Evolutionary conservation across 1,140 invertebrate genomes (phyloP), one percentile per base, ranked within the genome.

Genomic region (Drosophila neocordata): DNA sequence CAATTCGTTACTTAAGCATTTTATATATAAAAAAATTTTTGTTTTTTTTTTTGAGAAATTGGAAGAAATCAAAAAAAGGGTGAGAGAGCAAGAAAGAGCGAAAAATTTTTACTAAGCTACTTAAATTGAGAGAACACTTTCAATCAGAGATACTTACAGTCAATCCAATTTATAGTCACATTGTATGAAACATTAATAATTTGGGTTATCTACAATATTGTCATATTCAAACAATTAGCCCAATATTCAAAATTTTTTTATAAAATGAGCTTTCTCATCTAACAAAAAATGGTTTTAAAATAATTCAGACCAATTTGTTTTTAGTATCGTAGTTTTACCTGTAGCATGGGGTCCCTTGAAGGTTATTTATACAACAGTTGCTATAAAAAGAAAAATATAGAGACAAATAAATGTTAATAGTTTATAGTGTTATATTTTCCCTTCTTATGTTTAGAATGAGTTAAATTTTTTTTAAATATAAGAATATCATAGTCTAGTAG

Each of bases 1-100:
- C 24, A 13, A 48, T 44, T 44, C 41, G 41, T 44, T 44, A 44
- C 41, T 44, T 44, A 44, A 55, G 24, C 31, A 34, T 38, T 41
- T 59, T 34, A 34, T n/a, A 24, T 38, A 59, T 13, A 20, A 12
- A 24, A 22, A 37, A 34, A n/a, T 13, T n/a, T 35, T 12, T 38
- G 5, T 6, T 3, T 31, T 31, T 3, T 31, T 31, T 31, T 31
- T 5, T 31, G 22, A 35, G 53, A 56, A 34, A 13, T 24, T 24
- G 22, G 27, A n/a, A 13, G 3, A 51, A 20, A 1, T 2, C 22
- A 24, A 2, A 24, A 24, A 53, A n/a, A 20, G 6, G 4, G 27
- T 11, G 18, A 37, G 18, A 37, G 48, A n/a, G 41, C 35, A 31
- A 52, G 44, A 13, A 57, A 31, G 27, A 41, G 56, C 5, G 12